Evolutionary conservation across 1,140 invertebrate species (phyloP), one percentile per base, ranked within the genome.

Genomic region (Polyergus mexicanus): DNA sequence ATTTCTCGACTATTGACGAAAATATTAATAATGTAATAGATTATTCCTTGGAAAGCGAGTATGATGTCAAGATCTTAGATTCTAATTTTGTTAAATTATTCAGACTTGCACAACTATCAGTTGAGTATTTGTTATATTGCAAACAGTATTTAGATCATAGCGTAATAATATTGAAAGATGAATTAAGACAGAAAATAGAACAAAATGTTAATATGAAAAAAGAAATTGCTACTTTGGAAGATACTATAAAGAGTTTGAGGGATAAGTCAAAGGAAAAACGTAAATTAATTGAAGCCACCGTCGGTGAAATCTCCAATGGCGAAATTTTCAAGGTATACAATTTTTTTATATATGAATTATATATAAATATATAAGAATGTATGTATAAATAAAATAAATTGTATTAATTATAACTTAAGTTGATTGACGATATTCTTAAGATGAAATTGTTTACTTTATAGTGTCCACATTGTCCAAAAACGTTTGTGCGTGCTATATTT

Each of bases 41-140:
- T 91, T 97, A 96, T 88, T 95, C 95, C 25, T 92, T 96, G 54
- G 96, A 97, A 87, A 95, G 94, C 22, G 96, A 96, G 88, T 96
- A 96, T 83, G 96, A 96, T 87, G 95, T 96, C 2, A 95, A 96
- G 51, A 96, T 97, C 83, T 93, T 97, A 11, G 96, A 97, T 92
- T 95, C 95, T 47, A 97, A 96, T 88, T 97, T 97, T 89, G 95
- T 97, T 41, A 97, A 97, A 92, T 93, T 97, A 77, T 97, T 97
- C 89, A 94, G 96, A 19, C 92, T 97, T 22, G 96, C 96, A 62
- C 97, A 97, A 88, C 92, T 97, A n/a, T 95, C 97, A 1, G 95
- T 97, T 4, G 96, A 97, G 88, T 97, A 97, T 94, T 96, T 97
- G 87, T 95, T 97, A 63, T 97, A 97, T 92, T 97, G 97, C 87